These are phyloP conservation scores for Nothoprocta pentlandii DNA, from an alignment of 2,113 vertebrate species.

Conservation along the genomic window DNA sequence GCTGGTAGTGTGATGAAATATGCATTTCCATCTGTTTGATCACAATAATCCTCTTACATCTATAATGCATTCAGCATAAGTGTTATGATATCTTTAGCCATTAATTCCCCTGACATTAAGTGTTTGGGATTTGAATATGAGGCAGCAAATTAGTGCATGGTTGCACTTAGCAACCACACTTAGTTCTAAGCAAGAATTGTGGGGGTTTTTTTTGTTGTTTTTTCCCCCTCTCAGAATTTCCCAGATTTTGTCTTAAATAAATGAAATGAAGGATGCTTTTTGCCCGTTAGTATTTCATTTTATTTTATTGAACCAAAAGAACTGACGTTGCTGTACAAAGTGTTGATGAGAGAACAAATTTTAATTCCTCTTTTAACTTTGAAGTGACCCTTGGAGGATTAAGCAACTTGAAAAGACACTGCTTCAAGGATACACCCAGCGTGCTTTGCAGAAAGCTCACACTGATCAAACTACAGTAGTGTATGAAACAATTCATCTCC, in stretches of 20 bases:
- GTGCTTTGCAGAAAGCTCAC: not conserved
- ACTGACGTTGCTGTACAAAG: not conserved
- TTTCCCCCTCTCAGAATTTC: not conserved
- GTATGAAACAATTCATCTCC: constrained; percentile 14
- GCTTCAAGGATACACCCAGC: not conserved
- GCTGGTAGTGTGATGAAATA: constrained; percentile 54
- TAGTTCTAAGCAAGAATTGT: not conserved
- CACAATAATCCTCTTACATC: constrained; percentile 64
- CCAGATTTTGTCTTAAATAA: not conserved
- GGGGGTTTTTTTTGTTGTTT: no score
- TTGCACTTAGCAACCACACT: not conserved
- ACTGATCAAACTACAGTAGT: not conserved
- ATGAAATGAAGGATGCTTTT: not conserved
- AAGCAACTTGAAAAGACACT: not conserved
- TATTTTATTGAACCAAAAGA: not conserved
- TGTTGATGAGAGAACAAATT: not conserved
- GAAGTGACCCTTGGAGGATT: not conserved
- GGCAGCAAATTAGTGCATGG: not conserved
- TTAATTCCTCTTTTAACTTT: not conserved
- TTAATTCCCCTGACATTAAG: constrained; percentile 47
- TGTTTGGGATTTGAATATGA: constrained; percentile 29
- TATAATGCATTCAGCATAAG: constrained; percentile 39
- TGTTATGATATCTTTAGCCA: constrained; percentile 33
- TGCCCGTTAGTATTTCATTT: no score
- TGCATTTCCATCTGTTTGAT: constrained; percentile 71